These are phyloP conservation scores for Amblyopsis rosae DNA, from an alignment of 2,113 vertebrate genomes.

Conservation along the genomic window DNA sequence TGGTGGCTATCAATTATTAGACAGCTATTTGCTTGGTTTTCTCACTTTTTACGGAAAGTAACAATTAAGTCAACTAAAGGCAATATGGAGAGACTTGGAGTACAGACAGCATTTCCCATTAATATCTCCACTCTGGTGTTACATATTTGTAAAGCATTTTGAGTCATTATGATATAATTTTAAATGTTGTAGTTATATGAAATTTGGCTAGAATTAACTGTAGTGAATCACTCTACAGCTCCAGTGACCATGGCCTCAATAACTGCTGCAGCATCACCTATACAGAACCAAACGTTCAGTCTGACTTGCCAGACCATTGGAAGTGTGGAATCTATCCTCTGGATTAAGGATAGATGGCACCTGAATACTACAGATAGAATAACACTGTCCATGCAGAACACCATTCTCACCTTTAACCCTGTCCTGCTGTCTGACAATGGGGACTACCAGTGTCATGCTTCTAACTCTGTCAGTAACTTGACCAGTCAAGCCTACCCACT, in stretches of 20 bases:
- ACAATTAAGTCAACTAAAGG: too few relatives aligned
- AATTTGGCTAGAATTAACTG: not conserved
- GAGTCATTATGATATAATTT: not conserved
- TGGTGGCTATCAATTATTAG: too few relatives aligned
- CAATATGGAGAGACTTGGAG: too few relatives aligned
- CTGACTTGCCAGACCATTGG: constrained; percentile 39
- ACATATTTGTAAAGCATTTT: not conserved
- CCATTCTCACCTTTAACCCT: constrained; percentile 44
- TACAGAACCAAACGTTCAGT: constrained; percentile 32
- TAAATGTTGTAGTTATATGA: not conserved
- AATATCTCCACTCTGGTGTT: not conserved
- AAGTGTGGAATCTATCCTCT: constrained; percentile 26
- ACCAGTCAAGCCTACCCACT: constrained; percentile 26
- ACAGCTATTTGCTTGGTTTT: too few relatives aligned
- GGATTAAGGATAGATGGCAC: constrained; percentile 11
- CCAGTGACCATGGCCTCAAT: constrained; percentile 24
- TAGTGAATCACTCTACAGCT: constrained; percentile 22
- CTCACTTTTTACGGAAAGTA: too few relatives aligned
- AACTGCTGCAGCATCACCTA: not conserved
- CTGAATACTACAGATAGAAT: constrained; percentile 11
- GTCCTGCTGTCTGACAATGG: constrained; percentile 38
- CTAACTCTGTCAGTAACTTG: constrained; percentile 33
- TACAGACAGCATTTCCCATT: too few relatives aligned
- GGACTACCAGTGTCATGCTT: constrained; percentile 31
- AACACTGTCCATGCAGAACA: constrained; percentile 33